A percentile compares a stretch with the other conserved stretches of the same genome.
These are phyloP conservation scores for Microtus oregoni DNA, from an alignment of 2,113 vertebrate species.

Conservation along the genomic window DNA sequence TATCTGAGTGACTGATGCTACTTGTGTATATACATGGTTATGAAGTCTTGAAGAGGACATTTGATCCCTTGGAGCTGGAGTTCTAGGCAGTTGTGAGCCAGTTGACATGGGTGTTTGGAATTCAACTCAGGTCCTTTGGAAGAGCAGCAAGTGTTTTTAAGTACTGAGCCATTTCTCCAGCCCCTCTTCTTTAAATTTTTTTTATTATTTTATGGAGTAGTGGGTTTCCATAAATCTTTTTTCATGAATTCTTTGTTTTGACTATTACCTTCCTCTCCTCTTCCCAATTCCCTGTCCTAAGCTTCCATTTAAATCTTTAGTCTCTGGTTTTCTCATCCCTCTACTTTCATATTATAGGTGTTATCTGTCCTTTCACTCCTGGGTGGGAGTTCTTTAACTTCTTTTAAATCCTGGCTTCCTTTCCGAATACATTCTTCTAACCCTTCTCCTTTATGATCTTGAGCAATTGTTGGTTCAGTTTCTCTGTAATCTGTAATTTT, in stretches of 20 bases:
- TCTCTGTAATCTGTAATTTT: background rate
- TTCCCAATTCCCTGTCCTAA: background rate
- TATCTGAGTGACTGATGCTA: background rate
- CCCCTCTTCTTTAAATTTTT: background rate
- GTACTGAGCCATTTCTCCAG: background rate
- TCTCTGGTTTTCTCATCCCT: background rate
- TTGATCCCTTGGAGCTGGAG: background rate
- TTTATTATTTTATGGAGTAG: background rate
- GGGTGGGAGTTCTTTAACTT: background rate
- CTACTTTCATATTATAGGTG: background rate
- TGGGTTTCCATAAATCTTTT: background rate
- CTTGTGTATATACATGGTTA: background rate
- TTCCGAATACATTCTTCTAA: constrained; percentile 16
- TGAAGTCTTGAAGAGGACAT: background rate
- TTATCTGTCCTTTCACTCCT: background rate
- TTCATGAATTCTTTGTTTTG: background rate
- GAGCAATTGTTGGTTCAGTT: background rate
- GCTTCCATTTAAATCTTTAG: background rate
- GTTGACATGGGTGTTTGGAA: background rate
- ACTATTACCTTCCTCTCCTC: background rate
- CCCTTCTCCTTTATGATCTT: background rate
- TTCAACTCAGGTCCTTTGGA: background rate
- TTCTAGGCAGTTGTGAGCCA: background rate
- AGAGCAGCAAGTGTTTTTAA: background rate
- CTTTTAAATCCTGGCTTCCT: background rate